phyloP scores from a whole-genome alignment of 2,888 invertebrate species.

The Apocheima hispidaria region DNA sequence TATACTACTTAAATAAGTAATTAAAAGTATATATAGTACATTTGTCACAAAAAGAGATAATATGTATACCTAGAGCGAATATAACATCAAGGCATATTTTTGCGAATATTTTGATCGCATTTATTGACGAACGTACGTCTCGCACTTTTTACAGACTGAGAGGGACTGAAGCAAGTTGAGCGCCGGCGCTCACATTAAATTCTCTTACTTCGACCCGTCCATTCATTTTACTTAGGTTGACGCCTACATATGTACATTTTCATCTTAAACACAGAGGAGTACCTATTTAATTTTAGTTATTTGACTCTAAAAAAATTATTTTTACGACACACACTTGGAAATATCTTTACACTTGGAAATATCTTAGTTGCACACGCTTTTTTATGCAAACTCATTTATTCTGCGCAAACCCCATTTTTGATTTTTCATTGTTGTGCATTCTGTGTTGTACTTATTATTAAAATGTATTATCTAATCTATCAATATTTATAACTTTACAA shows the following conservation, averaged over 20 bases:
- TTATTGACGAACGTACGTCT: too few relatives aligned
- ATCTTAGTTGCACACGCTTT: slow-evolving; percentile 30
- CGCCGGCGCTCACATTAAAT: too few relatives aligned
- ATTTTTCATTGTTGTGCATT: slow-evolving; percentile 59
- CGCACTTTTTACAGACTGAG: too few relatives aligned
- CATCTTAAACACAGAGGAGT: neutral
- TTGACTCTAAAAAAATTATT: neutral
- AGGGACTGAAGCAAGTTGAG: too few relatives aligned
- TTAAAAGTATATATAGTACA: too few relatives aligned
- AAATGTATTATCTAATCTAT: neutral
- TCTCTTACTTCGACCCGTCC: too few relatives aligned
- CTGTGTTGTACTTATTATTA: slow-evolving; percentile 19
- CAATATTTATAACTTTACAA: neutral
- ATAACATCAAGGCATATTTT: too few relatives aligned
- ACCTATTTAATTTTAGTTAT: neutral
- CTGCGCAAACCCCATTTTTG: slow-evolving; percentile 83
- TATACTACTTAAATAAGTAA: too few relatives aligned
- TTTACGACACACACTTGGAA: slow-evolving; percentile 1
- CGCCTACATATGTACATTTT: neutral
- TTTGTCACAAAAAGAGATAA: too few relatives aligned
- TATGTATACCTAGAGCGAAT: too few relatives aligned
- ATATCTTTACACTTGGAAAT: slow-evolving; percentile 17
- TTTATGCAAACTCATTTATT: slow-evolving; percentile 79
- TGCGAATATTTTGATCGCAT: too few relatives aligned
- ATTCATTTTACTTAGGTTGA: too few relatives aligned